Base-by-base conservation (phyloP, 1,140 invertebrate genomes). In the Apis mellifera region DNA sequence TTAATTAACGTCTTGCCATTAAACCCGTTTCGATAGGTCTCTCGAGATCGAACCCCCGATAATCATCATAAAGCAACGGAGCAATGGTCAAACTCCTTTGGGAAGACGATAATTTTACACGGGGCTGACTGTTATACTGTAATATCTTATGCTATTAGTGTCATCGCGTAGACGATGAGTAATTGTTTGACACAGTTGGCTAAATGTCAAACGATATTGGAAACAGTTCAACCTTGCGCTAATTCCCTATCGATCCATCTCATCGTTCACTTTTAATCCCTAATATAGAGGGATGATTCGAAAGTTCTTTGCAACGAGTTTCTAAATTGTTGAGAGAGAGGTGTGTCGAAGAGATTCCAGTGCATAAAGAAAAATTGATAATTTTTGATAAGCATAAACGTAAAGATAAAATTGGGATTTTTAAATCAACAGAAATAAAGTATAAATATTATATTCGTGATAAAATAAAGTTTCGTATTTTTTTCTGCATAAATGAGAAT, bases 1-100 rank as follows among this genome's bases (percentile, higher is more conserved):
- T 72, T 89, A 89, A 84, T 88, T 89, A 89, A 84, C 71, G 85
- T 84, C 57, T 84, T 71, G 64, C 82, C 69, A 70, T 82, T 82
- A 84, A 83, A 78, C 50, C 50, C 84, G 69, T 84, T 52, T 48
- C 76, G 70, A 79, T 74, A 71, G 65, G 81, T 84, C 84, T 79
- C 76, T 19, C 26, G 82, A 54, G 82, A 71, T 52, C 52, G 42
- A 69, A 15, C 17, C 59, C 59, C n/a, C 79, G 83, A 69, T 72
- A 79, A 57, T 57, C 57, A 54, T 71, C 81, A 32, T 70, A 70
- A 71, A 78, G 17, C 81, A 70, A 78, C 8, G 1, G 9, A 60
- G 21, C 78, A 68, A 64, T 26, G 78, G 7, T 21, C 26, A 19
- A 57, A 52, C 42, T 73, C 64, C 72, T 1, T 42, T 50, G 79